These are phyloP conservation scores for Myiotriccus ornatus DNA, from an alignment of 2,797 vertebrate species.

Conservation along the genomic window DNA sequence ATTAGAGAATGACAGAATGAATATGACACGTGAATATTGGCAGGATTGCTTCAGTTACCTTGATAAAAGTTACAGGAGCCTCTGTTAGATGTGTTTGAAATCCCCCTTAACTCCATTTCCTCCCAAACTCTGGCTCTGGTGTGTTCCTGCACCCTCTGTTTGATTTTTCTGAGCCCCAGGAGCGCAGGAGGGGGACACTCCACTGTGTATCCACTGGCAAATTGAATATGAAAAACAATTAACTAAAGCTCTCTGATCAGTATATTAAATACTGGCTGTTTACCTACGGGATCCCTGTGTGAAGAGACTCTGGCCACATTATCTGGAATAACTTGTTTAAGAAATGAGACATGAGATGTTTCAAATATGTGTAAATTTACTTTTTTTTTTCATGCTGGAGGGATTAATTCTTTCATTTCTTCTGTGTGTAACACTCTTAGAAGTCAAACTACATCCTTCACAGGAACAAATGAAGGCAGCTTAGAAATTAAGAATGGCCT, in stretches of 20 bases:
- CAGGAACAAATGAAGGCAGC: neutral
- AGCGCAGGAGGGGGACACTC: neutral
- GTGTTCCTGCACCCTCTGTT: neutral
- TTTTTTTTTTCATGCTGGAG: neutral
- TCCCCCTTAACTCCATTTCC: neutral
- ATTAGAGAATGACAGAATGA: neutral
- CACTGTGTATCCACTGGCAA: neutral
- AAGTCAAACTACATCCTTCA: neutral
- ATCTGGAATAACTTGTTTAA: neutral
- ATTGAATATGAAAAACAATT: neutral
- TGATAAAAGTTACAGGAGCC: neutral
- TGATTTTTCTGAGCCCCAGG: neutral
- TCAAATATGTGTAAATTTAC: neutral
- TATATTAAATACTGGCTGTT: neutral
- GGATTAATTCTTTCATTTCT: slow-evolving; percentile 1
- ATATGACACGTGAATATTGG: neutral
- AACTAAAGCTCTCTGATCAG: slow-evolving; percentile 2
- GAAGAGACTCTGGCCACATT: slow-evolving; percentile 5
- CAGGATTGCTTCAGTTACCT: neutral
- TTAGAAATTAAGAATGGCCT: neutral
- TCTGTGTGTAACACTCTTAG: neutral
- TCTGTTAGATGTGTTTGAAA: neutral
- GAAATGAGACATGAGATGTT: neutral
- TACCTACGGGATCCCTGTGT: neutral
- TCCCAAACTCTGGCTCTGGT: neutral